A percentile compares a stretch with the other conserved stretches of the same genome.
Conservation (phyloP, 64 coral and sea anemone genomes). For the Actinia tenebrosa region DNA sequence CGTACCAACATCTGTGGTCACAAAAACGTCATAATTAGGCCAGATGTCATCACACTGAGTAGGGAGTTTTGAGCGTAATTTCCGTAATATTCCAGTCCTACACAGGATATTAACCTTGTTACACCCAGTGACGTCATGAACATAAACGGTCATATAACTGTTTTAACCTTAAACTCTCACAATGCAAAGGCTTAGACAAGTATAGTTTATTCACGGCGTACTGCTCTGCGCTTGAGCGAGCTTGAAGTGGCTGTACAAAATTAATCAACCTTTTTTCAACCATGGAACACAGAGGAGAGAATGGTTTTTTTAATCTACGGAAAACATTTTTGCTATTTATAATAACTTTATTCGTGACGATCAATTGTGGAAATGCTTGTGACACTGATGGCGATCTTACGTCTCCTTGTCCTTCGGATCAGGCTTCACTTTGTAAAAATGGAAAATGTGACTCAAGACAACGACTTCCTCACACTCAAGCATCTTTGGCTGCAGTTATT, state of each 20-base stretch:
- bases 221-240: background rate
- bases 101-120: background rate
- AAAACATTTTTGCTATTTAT: background rate
- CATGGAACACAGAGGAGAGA: background rate
- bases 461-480: background rate
- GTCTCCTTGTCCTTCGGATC: background rate
- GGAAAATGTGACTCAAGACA: background rate
- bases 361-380: background rate
- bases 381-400: background rate
- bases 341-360: background rate
- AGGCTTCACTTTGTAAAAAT: background rate
- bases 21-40: background rate
- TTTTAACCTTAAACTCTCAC: background rate
- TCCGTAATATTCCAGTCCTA: background rate
- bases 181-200: background rate
- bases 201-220: background rate
- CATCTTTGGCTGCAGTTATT: conserved; percentile 2
- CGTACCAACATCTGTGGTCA: background rate
- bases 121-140: background rate
- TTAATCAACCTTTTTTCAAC: background rate
- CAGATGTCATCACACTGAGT: background rate
- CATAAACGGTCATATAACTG: background rate
- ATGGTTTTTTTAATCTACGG: background rate
- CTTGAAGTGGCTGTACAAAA: background rate
- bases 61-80: background rate